Conservation (phyloP, 2,113 vertebrate species). For the Dicentrarchus labrax region DNA sequence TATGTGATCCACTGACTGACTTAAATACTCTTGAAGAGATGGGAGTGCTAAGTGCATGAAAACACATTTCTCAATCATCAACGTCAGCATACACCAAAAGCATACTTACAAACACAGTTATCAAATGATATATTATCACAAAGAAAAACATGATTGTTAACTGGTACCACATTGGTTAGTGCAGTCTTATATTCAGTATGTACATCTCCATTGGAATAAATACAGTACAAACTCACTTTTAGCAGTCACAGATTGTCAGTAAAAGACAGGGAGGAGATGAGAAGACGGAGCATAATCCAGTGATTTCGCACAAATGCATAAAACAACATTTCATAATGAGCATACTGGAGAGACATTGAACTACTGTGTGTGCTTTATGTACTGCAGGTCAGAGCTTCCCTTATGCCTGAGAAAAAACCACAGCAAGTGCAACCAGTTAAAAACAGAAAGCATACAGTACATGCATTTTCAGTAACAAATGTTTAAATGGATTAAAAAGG, state of each 20-base stretch:
- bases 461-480: conserved; percentile 72
- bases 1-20: conserved; percentile 47
- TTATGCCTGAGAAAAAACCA: conserved; percentile 67
- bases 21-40: conserved; percentile 69
- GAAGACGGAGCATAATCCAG: conserved; percentile 24
- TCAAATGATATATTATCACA: conserved; percentile 69
- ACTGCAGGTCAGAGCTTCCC: conserved; percentile 41
- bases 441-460: conserved; percentile 62
- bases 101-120: conserved; percentile 71
- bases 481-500: conserved; percentile 51
- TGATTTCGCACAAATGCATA: conserved; percentile 54
- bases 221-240: conserved; percentile 74
- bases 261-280: conserved; percentile 40
- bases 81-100: conserved; percentile 66
- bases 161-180: conserved; percentile 77
- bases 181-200: conserved; percentile 76
- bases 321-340: conserved; percentile 48
- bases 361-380: conserved; percentile 44
- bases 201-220: conserved; percentile 76
- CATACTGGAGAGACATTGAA: conserved; percentile 48
- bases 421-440: conserved; percentile 63
- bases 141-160: conserved; percentile 76
- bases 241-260: conserved; percentile 81
- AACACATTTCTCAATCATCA: conserved; percentile 68
- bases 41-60: conserved; percentile 47